phyloP scores from a whole-genome alignment of 2,113 vertebrate species.

The Prolemur simus region DNA sequence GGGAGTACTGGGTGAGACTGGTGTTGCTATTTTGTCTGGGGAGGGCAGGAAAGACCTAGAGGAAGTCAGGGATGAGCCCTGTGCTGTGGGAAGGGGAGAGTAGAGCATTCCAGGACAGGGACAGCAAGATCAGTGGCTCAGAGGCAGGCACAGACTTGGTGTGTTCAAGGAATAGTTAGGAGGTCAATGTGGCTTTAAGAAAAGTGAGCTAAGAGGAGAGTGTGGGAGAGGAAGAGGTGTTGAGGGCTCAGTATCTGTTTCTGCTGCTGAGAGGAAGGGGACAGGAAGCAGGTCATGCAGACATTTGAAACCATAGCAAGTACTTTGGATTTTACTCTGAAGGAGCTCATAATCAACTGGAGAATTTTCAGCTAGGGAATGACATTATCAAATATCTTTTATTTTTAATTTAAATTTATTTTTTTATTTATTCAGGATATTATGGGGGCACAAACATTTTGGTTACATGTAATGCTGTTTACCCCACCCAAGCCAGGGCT shows the following conservation, averaged over 20 bases:
- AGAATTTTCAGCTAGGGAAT: background rate
- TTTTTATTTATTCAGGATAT: no score
- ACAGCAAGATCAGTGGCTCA: background rate
- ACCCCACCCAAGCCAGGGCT: no score
- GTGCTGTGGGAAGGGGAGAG: background rate
- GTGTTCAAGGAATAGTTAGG: background rate
- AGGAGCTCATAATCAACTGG: background rate
- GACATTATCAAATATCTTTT: background rate
- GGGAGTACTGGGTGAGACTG: background rate
- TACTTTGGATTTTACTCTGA: background rate
- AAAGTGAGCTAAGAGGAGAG: background rate
- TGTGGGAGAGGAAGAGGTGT: background rate
- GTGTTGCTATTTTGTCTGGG: background rate
- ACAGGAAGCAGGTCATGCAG: accelerated
- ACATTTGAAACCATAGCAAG: background rate
- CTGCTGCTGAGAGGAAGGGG: background rate
- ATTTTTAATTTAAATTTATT: no score
- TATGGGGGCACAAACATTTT: no score
- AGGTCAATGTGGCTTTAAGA: background rate
- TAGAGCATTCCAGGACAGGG: background rate
- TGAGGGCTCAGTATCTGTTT: background rate
- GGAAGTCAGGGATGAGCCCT: background rate
- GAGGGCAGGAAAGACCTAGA: background rate
- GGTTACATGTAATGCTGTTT: no score
- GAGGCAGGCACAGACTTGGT: background rate